These are phyloP conservation scores for Drosophila teissieri DNA, from an alignment of 1,140 invertebrate genomes.

Conservation along the genomic window DNA sequence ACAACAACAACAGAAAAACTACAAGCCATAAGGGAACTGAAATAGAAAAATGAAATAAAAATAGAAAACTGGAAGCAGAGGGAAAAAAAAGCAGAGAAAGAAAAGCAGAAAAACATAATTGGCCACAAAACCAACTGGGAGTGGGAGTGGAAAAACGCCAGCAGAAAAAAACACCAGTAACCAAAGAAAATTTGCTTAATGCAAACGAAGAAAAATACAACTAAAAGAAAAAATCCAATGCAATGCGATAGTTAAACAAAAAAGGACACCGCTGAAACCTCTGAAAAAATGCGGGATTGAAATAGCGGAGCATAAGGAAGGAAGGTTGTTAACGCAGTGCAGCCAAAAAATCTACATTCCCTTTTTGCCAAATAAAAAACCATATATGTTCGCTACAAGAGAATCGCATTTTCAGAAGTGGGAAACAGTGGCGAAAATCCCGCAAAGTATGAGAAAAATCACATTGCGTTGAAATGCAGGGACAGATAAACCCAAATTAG, in stretches of 20 bases:
- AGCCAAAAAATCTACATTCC: conserved; percentile 45
- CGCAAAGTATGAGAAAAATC: conserved; percentile 23
- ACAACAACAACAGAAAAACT: conserved; percentile 39
- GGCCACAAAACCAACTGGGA: conserved; percentile 68
- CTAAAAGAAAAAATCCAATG: conserved; percentile 12
- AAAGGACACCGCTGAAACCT: conserved; percentile 16
- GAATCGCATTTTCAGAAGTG: conserved; percentile 69
- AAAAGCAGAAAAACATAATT: conserved; percentile 65
- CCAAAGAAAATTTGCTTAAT: conserved; percentile 75
- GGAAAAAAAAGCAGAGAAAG: conserved; percentile 31
- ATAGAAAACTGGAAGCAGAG: conserved; percentile 17
- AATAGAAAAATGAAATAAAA: conserved; percentile 20
- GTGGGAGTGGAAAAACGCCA: neutral
- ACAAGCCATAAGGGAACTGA: conserved; percentile 19
- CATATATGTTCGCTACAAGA: conserved; percentile 54
- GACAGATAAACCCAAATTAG: conserved; percentile 55
- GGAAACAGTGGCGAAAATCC: conserved; percentile 10
- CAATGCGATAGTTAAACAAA: conserved; percentile 39
- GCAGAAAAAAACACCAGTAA: conserved; percentile 45
- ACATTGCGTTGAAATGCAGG: conserved; percentile 34
- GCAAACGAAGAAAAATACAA: conserved; percentile 39
- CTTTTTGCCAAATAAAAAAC: conserved; percentile 4
- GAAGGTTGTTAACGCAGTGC: conserved; percentile 64
- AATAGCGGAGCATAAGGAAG: conserved; percentile 54
- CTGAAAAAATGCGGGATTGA: conserved; percentile 15